Evolutionary conservation across 2,113 vertebrate species (phyloP).

Genomic region (Hymenochirus boettgeri): DNA sequence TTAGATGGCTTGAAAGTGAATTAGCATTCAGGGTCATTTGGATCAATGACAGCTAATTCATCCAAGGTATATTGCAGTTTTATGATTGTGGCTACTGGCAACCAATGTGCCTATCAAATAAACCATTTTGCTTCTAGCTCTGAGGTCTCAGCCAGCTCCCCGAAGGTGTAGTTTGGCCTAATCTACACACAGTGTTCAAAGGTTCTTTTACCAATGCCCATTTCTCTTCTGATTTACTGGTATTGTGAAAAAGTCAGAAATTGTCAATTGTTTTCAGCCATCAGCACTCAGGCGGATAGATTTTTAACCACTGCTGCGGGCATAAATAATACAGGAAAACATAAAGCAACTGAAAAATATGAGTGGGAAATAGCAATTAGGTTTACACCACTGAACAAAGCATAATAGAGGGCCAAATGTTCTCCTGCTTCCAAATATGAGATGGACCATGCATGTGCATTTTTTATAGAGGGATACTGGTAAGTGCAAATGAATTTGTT

Average conservation of each 20-base stretch:
- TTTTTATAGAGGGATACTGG: no score
- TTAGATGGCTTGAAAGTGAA: slow-evolving; percentile 27
- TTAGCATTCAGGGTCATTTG: slow-evolving; percentile 37
- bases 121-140: slow-evolving; percentile 41
- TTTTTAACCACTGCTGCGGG: slow-evolving; percentile 44
- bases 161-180: slow-evolving; percentile 49
- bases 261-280: slow-evolving; percentile 46
- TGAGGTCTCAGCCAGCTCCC: slow-evolving; percentile 43
- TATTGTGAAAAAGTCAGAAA: slow-evolving; percentile 51
- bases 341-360: slow-evolving; percentile 27
- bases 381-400: slow-evolving; percentile 42
- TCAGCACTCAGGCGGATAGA: no score
- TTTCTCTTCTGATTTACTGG: slow-evolving; percentile 49
- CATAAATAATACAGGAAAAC: slow-evolving; percentile 51
- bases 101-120: slow-evolving; percentile 28
- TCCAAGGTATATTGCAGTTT: slow-evolving; percentile 40
- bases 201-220: slow-evolving; percentile 46
- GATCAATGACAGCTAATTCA: slow-evolving; percentile 40
- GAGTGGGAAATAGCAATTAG: slow-evolving; percentile 44
- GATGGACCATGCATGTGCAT: no score
- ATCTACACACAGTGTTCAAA: slow-evolving; percentile 44
- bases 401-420: no score
- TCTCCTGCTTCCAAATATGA: no score
- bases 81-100: slow-evolving; percentile 33
- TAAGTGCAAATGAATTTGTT: no score